phyloP scores from a whole-genome alignment of 2,888 invertebrate species.

The Caenorhabditis angaria region DNA sequence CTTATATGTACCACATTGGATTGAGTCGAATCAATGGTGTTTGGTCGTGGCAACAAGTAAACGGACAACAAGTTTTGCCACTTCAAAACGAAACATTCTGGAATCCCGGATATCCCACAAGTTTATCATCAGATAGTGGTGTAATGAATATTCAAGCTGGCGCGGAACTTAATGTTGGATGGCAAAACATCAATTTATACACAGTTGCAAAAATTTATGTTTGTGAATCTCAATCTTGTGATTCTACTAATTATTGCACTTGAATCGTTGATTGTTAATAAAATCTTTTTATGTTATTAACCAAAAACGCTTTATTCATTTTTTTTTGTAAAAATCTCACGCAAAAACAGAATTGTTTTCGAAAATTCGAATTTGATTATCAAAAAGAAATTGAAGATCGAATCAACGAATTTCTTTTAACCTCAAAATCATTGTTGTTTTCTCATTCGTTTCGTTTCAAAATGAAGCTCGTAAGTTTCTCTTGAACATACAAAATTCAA shows the following conservation, averaged over 20 bases:
- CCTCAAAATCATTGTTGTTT: no score
- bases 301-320: no score
- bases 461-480: no score
- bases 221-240: conserved; percentile 27
- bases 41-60: conserved; percentile 25
- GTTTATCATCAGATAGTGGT: background rate
- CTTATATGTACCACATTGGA: conserved; percentile 34
- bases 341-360: no score
- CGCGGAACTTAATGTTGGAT: conserved; percentile 14
- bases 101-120: conserved; percentile 20
- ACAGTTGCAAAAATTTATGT: conserved; percentile 17
- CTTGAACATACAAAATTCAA: no score
- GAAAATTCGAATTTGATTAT: no score
- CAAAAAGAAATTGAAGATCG: no score
- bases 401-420: no score
- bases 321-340: no score
- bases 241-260: conserved; percentile 27
- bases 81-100: background rate
- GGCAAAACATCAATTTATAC: conserved; percentile 18
- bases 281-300: no score
- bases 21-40: conserved; percentile 10
- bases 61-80: conserved; percentile 2
- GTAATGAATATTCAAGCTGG: conserved; percentile 19
- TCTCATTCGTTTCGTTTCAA: no score
- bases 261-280: no score